Evolutionary conservation across 2,888 invertebrate genomes (phyloP).

Genomic region (Dynastes maya): DNA sequence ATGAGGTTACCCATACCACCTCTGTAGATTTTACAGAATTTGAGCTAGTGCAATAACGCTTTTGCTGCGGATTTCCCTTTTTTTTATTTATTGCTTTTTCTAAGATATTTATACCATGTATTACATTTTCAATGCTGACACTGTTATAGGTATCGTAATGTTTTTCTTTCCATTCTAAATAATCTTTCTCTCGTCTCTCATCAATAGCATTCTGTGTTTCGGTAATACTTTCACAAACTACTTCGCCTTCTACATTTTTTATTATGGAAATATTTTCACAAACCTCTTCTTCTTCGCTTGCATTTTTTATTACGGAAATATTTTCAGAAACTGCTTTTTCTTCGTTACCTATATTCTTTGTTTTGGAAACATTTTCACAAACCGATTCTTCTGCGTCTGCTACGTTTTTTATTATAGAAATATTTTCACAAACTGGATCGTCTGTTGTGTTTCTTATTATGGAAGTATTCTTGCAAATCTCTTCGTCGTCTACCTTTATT

Average conservation of each 20-base stretch:
- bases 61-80: background rate
- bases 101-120: constrained; percentile 34
- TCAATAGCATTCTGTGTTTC: background rate
- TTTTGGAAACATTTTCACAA: too few species aligned
- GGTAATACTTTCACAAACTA: background rate
- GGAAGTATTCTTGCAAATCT: too few species aligned
- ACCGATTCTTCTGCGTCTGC: too few species aligned
- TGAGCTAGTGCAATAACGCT: background rate
- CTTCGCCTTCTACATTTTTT: background rate
- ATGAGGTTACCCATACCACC: constrained; percentile 26
- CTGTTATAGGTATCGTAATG: constrained; percentile 47
- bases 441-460: too few species aligned
- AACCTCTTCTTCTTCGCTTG: too few species aligned
- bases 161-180: constrained; percentile 32
- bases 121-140: constrained; percentile 15
- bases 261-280: too few species aligned
- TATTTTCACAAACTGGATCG: too few species aligned
- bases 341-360: too few species aligned
- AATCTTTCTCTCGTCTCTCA: background rate
- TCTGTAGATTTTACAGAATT: constrained; percentile 13
- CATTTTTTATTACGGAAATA: too few species aligned
- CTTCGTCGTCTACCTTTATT: too few species aligned
- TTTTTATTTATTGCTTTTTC: constrained; percentile 19
- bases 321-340: too few species aligned
- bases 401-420: too few species aligned